A percentile compares a stretch with the other conserved stretches of the same genome.
Conservation (phyloP, 2,888 invertebrate genomes). For the Bombylius discolor region DNA sequence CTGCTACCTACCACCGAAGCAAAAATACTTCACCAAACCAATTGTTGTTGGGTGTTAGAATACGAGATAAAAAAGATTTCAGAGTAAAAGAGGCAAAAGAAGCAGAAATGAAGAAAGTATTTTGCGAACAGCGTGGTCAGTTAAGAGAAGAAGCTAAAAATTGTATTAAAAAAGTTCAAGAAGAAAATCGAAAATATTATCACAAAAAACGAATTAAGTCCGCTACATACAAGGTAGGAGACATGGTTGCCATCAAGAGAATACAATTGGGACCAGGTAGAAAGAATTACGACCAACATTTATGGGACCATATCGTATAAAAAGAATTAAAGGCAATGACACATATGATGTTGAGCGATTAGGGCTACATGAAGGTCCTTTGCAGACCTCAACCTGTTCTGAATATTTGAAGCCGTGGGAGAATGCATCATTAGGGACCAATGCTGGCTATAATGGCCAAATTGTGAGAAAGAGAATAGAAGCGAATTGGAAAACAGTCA, state of each 20-base stretch:
- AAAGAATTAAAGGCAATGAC: not conserved
- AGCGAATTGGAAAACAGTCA: no score
- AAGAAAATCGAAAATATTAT: not conserved
- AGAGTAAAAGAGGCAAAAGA: constrained; percentile 8
- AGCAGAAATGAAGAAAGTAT: constrained; percentile 4
- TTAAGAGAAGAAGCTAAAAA: constrained; percentile 10
- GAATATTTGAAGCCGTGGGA: not conserved
- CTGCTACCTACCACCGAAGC: constrained; percentile 4
- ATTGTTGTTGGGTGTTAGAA: constrained; percentile 10
- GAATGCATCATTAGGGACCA: not conserved
- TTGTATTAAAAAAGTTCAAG: constrained; percentile 12
- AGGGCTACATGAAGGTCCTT: not conserved
- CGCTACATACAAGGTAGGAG: not conserved
- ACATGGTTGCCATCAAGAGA: not conserved
- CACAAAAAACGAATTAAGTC: not conserved
- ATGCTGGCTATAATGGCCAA: no score
- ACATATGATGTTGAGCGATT: not conserved
- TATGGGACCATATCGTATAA: not conserved
- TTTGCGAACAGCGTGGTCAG: constrained; percentile 4
- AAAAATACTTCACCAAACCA: constrained; percentile 10
- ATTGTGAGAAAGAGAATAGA: no score
- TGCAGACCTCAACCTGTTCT: not conserved
- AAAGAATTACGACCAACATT: not conserved
- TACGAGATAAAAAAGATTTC: constrained; percentile 8
- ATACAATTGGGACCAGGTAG: not conserved